Evolutionary conservation across 1,140 invertebrate species (phyloP), one percentile per base, ranked within the genome.

Genomic region (Batillaria attramentaria): DNA sequence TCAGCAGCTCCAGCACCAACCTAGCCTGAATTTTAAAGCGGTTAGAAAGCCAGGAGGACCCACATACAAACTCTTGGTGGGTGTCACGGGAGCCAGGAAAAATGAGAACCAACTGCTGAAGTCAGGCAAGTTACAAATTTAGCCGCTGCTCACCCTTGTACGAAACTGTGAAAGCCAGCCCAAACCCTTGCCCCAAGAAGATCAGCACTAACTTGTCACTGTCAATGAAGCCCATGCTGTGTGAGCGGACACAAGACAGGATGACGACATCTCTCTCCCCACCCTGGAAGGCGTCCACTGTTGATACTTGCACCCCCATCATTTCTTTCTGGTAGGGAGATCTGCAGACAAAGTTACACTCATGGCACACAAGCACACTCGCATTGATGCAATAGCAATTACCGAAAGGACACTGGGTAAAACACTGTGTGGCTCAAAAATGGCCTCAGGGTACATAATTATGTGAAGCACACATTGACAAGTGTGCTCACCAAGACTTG

Each of bases 251-350:
- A 83, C 86, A 88, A 3, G 88, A 89, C 46, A 89, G 81, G 35
- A 89, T 88, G 70, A 89, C 88, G 70, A 89, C 60, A 62, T 87
- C 86, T 50, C 83, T 80, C 78, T 89, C 88, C 43, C 86, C 88
- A 65, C 88, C 88, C 75, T 89, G 88, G 77, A 89, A 89, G 10
- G 88, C 87, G 81, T 89, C 88, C 13, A 89, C 88, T 18, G 88
- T 89, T 1, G 88, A 88, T 28, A 89, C 86, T 69, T 85, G 84
- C 1, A 87, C 79, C 10, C 80, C 79, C 54, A 74, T 82, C 69
- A 86, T 42, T 24, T 85, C 84, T 42, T 76, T 83, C 60, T 79
- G 39, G 10, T 62, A 70, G 13, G 72, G 60, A 70, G 41, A 62
- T 24, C 85, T 86, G 78, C 76, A 79, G 10, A 31, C 8, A 79